phyloP scores from a whole-genome alignment of 2,888 invertebrate species.

The Julus scanicus region DNA sequence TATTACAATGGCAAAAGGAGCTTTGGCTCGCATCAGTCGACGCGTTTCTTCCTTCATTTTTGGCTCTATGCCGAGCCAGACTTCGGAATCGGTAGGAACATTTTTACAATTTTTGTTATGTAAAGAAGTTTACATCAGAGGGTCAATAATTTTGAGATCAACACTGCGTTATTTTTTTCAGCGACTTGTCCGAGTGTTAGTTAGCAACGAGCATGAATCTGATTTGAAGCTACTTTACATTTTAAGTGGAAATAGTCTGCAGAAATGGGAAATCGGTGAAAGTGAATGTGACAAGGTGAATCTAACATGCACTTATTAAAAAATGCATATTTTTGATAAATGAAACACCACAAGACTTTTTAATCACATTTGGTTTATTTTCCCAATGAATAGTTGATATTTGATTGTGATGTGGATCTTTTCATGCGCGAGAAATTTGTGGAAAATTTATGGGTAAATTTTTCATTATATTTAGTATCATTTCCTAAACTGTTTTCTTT shows the following conservation, averaged over 20 bases:
- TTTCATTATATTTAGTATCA: constrained; percentile 13
- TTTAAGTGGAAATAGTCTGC: constrained; percentile 80
- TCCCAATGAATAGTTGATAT: constrained; percentile 70
- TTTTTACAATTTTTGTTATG: constrained; percentile 51
- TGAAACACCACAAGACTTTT: neutral
- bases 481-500: neutral
- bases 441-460: constrained; percentile 74
- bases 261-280: constrained; percentile 80
- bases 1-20: constrained; percentile 66
- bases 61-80: constrained; percentile 70
- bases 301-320: neutral
- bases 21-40: constrained; percentile 85
- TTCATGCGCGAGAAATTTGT: constrained; percentile 79
- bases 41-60: constrained; percentile 84
- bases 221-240: constrained; percentile 75
- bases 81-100: constrained; percentile 63
- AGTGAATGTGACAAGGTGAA: constrained; percentile 72
- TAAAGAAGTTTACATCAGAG: too few relatives aligned
- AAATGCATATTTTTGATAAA: constrained; percentile 5
- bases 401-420: constrained; percentile 79
- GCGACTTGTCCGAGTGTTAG: constrained; percentile 77
- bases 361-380: constrained; percentile 50
- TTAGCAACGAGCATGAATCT: constrained; percentile 64
- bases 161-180: constrained; percentile 41
- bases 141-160: too few relatives aligned